A percentile compares a stretch with the other conserved stretches of the same genome.
Conservation (phyloP, 2,797 vertebrate species). For the Scarus forsteni region DNA sequence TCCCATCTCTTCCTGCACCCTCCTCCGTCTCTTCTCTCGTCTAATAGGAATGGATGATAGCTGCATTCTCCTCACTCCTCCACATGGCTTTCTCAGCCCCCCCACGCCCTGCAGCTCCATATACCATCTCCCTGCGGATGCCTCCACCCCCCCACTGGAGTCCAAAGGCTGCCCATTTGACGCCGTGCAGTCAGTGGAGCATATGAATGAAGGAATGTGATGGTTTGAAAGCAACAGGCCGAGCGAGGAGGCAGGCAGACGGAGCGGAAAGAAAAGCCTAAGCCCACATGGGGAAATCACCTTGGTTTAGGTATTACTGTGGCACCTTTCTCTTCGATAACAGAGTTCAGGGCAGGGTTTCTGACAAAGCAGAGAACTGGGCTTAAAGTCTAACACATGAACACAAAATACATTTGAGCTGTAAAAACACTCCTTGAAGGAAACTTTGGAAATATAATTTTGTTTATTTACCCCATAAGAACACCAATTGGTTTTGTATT, state of each 20-base stretch:
- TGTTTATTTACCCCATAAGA: no score
- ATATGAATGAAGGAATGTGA: constrained; percentile 52
- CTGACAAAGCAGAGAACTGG: neutral
- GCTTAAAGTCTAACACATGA: neutral
- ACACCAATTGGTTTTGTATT: no score
- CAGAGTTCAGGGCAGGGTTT: neutral
- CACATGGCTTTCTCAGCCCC: constrained; percentile 27
- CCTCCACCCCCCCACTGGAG: constrained; percentile 15
- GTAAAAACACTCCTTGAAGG: no score
- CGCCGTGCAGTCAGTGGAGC: constrained; percentile 44
- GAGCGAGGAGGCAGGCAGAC: constrained; percentile 11
- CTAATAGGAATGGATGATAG: constrained; percentile 66
- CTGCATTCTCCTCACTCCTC: constrained; percentile 48
- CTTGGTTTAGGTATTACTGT: constrained; percentile 4
- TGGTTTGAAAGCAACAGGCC: constrained; percentile 30
- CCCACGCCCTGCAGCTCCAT: constrained; percentile 23
- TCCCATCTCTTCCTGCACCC: constrained; percentile 10
- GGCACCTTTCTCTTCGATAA: constrained; percentile 1
- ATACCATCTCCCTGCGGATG: constrained; percentile 28
- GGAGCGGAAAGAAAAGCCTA: constrained; percentile 23
- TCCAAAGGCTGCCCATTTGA: constrained; percentile 41
- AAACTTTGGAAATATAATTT: no score
- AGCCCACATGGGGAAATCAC: constrained; percentile 9
- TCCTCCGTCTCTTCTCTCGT: constrained; percentile 24
- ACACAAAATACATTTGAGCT: no score